These are phyloP conservation scores for Bolinopsis microptera DNA, from an alignment of 37 sponge, comb jelly and placozoan genomes.

Conservation along the genomic window DNA sequence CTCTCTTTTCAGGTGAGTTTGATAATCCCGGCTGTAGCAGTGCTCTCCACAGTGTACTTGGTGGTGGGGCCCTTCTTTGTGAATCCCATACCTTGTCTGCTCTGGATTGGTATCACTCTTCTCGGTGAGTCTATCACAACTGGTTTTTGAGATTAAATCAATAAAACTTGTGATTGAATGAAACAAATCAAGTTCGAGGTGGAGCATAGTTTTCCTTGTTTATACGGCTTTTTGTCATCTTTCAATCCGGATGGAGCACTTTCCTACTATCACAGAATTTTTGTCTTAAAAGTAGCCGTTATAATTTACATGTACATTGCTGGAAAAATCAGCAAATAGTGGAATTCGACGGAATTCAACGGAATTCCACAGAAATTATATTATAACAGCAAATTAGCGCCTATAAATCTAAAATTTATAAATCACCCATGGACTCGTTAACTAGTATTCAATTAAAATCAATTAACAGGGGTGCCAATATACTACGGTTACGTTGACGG, in stretches of 20 bases:
- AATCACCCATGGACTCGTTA: too few relatives aligned
- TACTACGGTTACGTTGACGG: conserved; percentile 29
- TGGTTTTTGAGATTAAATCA: not conserved
- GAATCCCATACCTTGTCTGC: not conserved
- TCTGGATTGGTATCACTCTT: not conserved
- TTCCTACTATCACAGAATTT: too few relatives aligned
- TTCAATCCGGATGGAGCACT: too few relatives aligned
- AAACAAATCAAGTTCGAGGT: too few relatives aligned
- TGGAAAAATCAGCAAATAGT: too few relatives aligned
- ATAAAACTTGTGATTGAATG: too few relatives aligned
- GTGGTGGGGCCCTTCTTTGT: conserved; percentile 40
- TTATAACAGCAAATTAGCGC: too few relatives aligned
- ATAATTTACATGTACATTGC: too few relatives aligned
- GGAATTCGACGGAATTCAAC: too few relatives aligned
- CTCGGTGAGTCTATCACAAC: not conserved
- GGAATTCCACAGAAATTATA: too few relatives aligned
- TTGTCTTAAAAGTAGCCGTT: too few relatives aligned
- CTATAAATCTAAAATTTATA: too few relatives aligned
- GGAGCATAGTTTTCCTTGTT: not conserved
- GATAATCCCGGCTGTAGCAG: not conserved
- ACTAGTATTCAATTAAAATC: not conserved
- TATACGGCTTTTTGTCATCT: not conserved
- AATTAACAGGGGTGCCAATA: conserved; percentile 18
- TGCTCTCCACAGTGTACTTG: conserved; percentile 4
- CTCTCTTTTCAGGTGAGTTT: not conserved